Base-by-base conservation (phyloP, 2,113 vertebrate genomes). In the Apodemus sylvaticus region DNA sequence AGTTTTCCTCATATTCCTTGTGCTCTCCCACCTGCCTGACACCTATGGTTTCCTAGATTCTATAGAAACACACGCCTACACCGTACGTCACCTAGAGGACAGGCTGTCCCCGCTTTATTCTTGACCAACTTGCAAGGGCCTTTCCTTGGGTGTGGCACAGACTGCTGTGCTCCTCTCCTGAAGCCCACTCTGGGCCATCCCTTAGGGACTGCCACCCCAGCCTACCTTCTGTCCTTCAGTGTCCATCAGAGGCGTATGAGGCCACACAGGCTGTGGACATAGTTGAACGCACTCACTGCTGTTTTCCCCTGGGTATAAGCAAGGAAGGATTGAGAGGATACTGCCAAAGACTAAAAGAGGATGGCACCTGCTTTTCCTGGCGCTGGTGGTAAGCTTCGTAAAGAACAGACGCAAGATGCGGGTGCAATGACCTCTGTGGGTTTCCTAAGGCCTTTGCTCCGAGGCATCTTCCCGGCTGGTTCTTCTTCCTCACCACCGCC, bases 111-210 rank as follows among this genome's bases (percentile, higher is more conserved):
- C 42, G 66, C 62, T 36, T 53, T 51, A 26, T 6, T 34, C 51
- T 9, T 26, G 71, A 14, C 48, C 48, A 26, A 5, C 77, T 78
- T 74, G 42, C 78, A 22, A 34, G 85, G 55, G 29, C 45, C 68
- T 88, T 70, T 76, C n/a, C 64, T 42, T 14, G 29, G 6, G 34
- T 34, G 36, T 19, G 5, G 7, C 6, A 22, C 24, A 74, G 81
- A 45, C 2, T 29, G 45, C 55, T 34, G 64, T 26, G 45, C 4
- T 60, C 24, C 86, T 31, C 24, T 79, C 24, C 74, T 36, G 3
- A 4, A 12, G 2, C 36, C 22, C 5, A 42, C 26, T 19, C 62
- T 0, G 17, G 24, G 26, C 66, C 0, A 26, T 19, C 36, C 55
- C n/a, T 42, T 29, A 11, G 31, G 71, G 24, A 62, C 24, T 78